These are phyloP conservation scores for Delia radicum DNA, from an alignment of 1,140 invertebrate species.

Conservation along the genomic window DNA sequence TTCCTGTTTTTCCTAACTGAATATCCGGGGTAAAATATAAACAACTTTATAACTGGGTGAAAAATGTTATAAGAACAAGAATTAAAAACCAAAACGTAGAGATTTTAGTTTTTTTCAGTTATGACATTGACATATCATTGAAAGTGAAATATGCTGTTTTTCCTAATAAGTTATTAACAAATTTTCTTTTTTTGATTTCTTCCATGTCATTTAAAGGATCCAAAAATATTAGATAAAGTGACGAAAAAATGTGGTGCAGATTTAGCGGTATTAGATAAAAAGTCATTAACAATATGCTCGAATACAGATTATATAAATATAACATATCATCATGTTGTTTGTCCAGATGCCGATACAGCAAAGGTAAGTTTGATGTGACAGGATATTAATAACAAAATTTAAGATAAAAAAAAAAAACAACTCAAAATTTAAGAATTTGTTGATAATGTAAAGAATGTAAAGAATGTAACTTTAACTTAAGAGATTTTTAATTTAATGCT, in stretches of 20 bases:
- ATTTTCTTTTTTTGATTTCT: slow-evolving; percentile 27
- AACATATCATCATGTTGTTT: slow-evolving; percentile 96
- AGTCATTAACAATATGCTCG: slow-evolving; percentile 96
- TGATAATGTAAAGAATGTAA: too few species aligned
- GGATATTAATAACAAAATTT: too few species aligned
- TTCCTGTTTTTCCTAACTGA: too few species aligned
- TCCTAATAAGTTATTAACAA: background rate
- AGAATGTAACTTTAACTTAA: too few species aligned
- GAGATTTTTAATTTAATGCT: too few species aligned
- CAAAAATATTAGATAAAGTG: slow-evolving; percentile 79
- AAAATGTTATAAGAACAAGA: background rate
- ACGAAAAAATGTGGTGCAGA: slow-evolving; percentile 70
- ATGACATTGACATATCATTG: slow-evolving; percentile 4
- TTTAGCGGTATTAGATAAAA: slow-evolving; percentile 80
- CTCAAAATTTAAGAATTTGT: too few species aligned
- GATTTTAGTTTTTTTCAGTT: background rate
- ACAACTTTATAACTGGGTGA: too few species aligned
- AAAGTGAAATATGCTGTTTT: background rate
- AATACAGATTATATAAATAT: slow-evolving; percentile 99
- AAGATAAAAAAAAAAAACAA: too few species aligned
- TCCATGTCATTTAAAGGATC: too few species aligned
- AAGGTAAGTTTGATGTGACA: slow-evolving; percentile 73
- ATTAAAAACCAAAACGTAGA: too few species aligned
- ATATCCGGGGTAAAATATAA: background rate
- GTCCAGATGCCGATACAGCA: slow-evolving; percentile 85